Conservation (phyloP, 2,797 vertebrate species). For the Ptychadena robeensis region DNA sequence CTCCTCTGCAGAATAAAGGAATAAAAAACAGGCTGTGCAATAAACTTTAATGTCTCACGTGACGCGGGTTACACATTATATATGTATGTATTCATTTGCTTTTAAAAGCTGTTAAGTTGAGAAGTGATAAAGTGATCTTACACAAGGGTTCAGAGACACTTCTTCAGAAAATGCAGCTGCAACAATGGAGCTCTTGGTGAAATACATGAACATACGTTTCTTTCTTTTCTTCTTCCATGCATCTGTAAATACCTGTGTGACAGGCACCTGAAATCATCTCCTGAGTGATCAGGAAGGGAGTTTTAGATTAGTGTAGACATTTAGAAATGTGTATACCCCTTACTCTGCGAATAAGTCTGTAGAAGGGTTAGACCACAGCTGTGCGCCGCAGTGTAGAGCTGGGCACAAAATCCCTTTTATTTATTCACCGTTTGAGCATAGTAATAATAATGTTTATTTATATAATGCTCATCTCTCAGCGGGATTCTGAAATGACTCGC, state of each 20-base stretch:
- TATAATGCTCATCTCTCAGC: constrained; percentile 51
- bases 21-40: constrained; percentile 36
- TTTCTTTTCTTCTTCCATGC: constrained; percentile 32
- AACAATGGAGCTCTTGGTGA: neutral
- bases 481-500: constrained; percentile 21
- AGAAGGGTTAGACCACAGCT: constrained; percentile 21
- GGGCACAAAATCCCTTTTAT: constrained; percentile 44
- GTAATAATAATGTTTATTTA: constrained; percentile 60
- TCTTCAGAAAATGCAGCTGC: constrained; percentile 41
- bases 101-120: constrained; percentile 53
- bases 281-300: neutral
- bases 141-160: constrained; percentile 30
- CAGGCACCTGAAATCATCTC: constrained; percentile 46
- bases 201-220: constrained; percentile 38
- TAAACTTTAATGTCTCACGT: constrained; percentile 41
- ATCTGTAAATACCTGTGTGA: constrained; percentile 54
- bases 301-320: constrained; percentile 41
- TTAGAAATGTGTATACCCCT: constrained; percentile 13
- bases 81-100: constrained; percentile 59
- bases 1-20: constrained; percentile 4
- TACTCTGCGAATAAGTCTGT: neutral
- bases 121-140: constrained; percentile 39
- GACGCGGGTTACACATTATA: constrained; percentile 46
- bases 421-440: constrained; percentile 36
- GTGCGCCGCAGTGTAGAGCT: neutral